Evolutionary conservation across 2,113 vertebrate genomes (phyloP), one percentile per base, ranked within the genome.

Genomic region (Rhabdomys dilectus): DNA sequence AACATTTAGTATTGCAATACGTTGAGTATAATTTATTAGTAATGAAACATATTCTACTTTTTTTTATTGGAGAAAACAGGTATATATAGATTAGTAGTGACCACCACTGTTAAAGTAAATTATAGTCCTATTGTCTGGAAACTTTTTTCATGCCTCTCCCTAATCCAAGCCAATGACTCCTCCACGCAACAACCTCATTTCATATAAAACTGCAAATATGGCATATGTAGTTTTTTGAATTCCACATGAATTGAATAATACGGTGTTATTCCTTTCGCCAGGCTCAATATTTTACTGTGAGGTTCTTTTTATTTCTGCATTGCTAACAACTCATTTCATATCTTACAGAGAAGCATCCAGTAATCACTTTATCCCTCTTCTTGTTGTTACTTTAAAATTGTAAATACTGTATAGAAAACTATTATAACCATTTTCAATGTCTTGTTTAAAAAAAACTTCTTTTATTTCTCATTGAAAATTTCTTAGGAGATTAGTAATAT

Each of bases 391-490:
- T 89, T 95, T 11, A 45, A 91, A 76, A 76, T 88, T 62, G 29
- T 36, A 45, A 1, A 16, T 81, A 87, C 36, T 94, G 4, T 42
- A 70, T 87, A 56, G 75, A 58, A 81, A 86, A 5, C 13, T 31
- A 68, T 16, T 75, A 4, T 66, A 9, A 89, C 3, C n/a, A 75
- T 64, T 75, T 77, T 31, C n/a, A 39, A 75, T 31, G 15, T 93
- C 85, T 72, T 91, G 45, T 5, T 16, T 81, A 26, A n/a, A 78
- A 39, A 22, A 22, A 75, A 45, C 75, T 81, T 3, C 16, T 66
- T 60, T 93, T 95, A 58, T 81, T 78, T 94, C 45, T 81, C 17
- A 77, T 53, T 93, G 58, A 77, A 24, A 78, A 87, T 77, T 91
- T 88, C 24, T n/a, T 85, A 73, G 3, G 22, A 66, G n/a, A 64